Evolutionary conservation across 2,797 vertebrate species (phyloP), one percentile per base, ranked within the genome.

Genomic region (Furcifer pardalis): DNA sequence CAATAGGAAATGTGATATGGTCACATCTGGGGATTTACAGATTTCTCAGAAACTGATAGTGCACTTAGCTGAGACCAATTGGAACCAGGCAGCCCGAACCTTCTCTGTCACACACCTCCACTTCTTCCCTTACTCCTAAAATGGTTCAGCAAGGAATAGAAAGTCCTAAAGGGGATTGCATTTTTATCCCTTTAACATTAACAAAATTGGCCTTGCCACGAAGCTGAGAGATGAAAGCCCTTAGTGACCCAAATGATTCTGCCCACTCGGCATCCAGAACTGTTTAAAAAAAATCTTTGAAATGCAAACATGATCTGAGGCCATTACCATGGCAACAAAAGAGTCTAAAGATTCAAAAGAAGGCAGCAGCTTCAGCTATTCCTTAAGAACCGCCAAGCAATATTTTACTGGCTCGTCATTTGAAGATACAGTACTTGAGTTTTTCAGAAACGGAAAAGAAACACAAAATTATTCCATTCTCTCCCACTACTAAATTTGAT

Each of bases 351-450:
- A 94, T 93, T 89, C 89, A 89, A 90, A 79, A 90, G 91, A 92
- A 60, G 46, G 37, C 76, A 91, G 87, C 73, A 0, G 92, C 89
- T 87, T 93, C 91, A 94, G 91, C 92, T 93, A 84, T 91, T 94
- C 92, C 92, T 88, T 88, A 93, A 93, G 91, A 93, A 93, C 84
- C 86, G 89, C 13, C 86, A 91, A 56, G 12, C 83, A 91, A 37
- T 9, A n/a, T 93, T 94, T 94, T 92, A 90, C 91, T 93, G 93
- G 92, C 87, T 94, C 93, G 94, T 93, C 93, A 93, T 84, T 93
- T 89, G 79, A 89, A 87, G 82, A 89, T 84, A n/a, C n/a, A n/a
- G n/a, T n/a, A 91, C 91, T 88, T 91, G 66, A 59, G 44, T 69
- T 87, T 56, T 77, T 76, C 44, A 42, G 32, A 56, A 42, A 80